Percentiles rank a stretch among this genome's conserved stretches.
Conservation (phyloP, 2,888 invertebrate species). For the Diplazon laetatorius region DNA sequence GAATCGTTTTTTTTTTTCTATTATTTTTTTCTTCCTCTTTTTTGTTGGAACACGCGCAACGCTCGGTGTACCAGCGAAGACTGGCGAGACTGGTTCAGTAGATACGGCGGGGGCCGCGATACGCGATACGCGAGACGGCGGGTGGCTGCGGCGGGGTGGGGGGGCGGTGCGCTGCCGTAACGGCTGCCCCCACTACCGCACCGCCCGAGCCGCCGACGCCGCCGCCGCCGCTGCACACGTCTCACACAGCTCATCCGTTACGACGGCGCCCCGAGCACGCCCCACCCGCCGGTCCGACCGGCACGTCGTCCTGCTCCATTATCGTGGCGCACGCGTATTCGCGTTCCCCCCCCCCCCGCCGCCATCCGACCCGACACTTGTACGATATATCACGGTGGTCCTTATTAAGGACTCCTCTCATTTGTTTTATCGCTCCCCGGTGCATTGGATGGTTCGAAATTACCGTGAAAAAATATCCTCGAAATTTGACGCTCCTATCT, state of each 20-base stretch:
- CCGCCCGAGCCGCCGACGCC: conserved; percentile 1
- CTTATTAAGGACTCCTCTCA: no score
- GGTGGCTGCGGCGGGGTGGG: conserved; percentile 12
- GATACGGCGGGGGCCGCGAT: conserved; percentile 38
- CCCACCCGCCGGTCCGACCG: not conserved
- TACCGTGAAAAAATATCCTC: no score
- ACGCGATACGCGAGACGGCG: conserved; percentile 29
- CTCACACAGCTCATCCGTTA: no score
- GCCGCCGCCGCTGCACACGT: not conserved
- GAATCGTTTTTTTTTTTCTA: no score
- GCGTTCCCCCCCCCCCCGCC: not conserved
- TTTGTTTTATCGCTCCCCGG: no score
- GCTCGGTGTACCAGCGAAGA: conserved; percentile 78
- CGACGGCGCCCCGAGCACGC: not conserved
- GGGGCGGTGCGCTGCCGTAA: conserved; percentile 32
- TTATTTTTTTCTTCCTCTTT: no score
- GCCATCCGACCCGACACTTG: not conserved
- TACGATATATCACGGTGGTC: no score
- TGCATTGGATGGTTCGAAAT: no score
- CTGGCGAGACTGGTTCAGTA: conserved; percentile 68
- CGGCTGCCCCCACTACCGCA: not conserved
- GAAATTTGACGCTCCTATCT: no score
- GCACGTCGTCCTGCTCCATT: no score
- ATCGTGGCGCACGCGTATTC: no score
- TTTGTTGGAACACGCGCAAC: conserved; percentile 71